Base-by-base conservation (phyloP, 64 coral and sea anemone genomes). In the Pachyseris speciosa region DNA sequence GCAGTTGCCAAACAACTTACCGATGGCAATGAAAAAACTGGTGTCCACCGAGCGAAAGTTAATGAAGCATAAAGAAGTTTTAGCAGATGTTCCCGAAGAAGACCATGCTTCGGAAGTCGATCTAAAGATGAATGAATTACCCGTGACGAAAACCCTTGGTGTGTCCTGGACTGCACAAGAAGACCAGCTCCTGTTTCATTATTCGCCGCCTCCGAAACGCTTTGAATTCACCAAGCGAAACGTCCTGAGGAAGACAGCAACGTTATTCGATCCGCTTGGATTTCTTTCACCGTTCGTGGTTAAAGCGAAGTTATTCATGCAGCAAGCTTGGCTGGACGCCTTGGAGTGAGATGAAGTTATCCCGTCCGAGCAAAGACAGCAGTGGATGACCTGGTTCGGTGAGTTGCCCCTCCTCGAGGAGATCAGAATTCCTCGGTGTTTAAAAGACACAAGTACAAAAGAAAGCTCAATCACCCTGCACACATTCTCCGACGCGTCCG, bases 161-260 rank as follows among this genome's bases (percentile, higher is more conserved):
- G 86, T 89, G 2, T 36, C 81, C 26, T 96, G 89, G 89, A 79
- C 36, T 33, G 51, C 51, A 2, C 37, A 38, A 51, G 89, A 91
- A 83, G 73, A 93, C 33, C 44, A 85, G 74, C 72, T 93, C 28
- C 76, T 32, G 31, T 88, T 92, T 50, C 20, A 36, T 32, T 83
- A 92, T 13, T 85, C 60, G 15, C 69, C 80, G 28, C 93, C 69
- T 9, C 16, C 58, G 10, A 29, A 86, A 12, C 39, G 80, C 26
- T 96, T 88, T 44, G 71, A 63, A 24, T 84, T 68, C 25, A 96
- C 88, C 4, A 95, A 91, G 52, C 28, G 75, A 13, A 96, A 96
- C 37, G 85, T 94, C 19, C 42, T 94, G 4, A 89, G 74, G 26
- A 89, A 51, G 17, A 83, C 64, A 41, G 91, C 91, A 79, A 87